Base-by-base conservation (phyloP, 2,888 invertebrate genomes). In the Beris chalybata region DNA sequence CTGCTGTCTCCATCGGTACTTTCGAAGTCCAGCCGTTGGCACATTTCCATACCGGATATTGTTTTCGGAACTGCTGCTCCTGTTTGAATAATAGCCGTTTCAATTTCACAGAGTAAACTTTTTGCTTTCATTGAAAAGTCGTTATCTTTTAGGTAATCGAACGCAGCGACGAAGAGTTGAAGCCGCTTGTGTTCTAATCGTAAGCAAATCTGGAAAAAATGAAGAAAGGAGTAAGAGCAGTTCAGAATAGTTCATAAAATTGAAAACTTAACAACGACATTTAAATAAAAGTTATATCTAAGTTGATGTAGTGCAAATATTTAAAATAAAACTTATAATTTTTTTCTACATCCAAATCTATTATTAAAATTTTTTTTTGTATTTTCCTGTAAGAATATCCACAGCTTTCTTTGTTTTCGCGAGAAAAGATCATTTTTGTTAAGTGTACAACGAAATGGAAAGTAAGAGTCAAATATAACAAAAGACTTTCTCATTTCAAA, bases 31-130 rank as follows among this genome's bases (percentile, higher is more conserved):
- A 64, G 44, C 1, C 54, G 64, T 38, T 22, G 43, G 53, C 64
- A 54, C 64, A 64, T 64, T 54, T 64, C 64, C 15, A 5, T 6
- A 11, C 15, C 48, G 3, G n/a, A 15, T 15, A 48, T 13, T 13
- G 15, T 48, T 9, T 31, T 22, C 15, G 54, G 44, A 5, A 15
- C 9, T 12, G 44, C 43, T 4, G 53, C 53, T 22, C 4, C 50
- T 1, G 69, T 71, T 30, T 59, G 30, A 48, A 78, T 79, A 71
- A 80, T 78, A 54, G 78, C 74, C 1, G 73, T 73, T 74, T 80
- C 79, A 56, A 80, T 73, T 59, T 78, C 76, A 65, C 80, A 80
- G 7, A 80, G 73, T 13, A 79, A 66, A 1, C 70, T 69, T 5
- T 75, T 73, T 0, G 70, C 65, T 59, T 75, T 71, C 38, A 80